Base-by-base conservation (phyloP, 2,797 vertebrate species). In the Lepilemur septentrionalis region DNA sequence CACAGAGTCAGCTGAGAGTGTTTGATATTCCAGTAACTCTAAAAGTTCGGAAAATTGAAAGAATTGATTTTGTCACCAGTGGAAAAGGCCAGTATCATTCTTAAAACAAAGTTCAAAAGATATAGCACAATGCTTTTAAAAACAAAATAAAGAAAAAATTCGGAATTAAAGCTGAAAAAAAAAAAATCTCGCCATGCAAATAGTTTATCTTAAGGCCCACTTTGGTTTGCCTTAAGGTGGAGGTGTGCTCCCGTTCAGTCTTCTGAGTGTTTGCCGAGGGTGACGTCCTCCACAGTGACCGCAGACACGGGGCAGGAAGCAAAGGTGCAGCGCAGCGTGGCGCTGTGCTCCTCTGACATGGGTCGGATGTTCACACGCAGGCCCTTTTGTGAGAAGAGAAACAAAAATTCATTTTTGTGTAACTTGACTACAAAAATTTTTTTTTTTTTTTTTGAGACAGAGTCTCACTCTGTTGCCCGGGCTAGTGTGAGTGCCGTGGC, bases 41-140 rank as follows among this genome's bases (percentile, higher is more conserved):
- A 4, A 50, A 57, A 67, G 7, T 35, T 79, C 50, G 80, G 38
- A 63, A 82, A 95, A 48, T 72, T 80, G 85, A 25, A 91, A 91
- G n/a, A 86, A 38, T 20, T 82, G 18, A 70, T 55, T 69, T 78
- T 65, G 18, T 67, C 35, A 92, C 98, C 97, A 96, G 97, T 98
- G 98, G 98, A 98, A 98, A 98, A 98, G 98, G 96, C 86, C 97
- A 63, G 65, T 97, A 93, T 97, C 97, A 96, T 89, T 98, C 95
- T 94, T 97, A 94, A 4, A 87, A 85, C 80, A 98, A 98, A 95
- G 97, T 91, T 98, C 98, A 98, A 98, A 98, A 98, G 98, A 98
- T 97, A 95, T 7, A 98, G 97, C 96, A 17, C 1, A 30, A 7
- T 78, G 55, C 46, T 89, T 84, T 97, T 38, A 87, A 70, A 96